These are phyloP conservation scores for Papilio glaucus DNA, from an alignment of 1,140 invertebrate genomes.

Conservation along the genomic window DNA sequence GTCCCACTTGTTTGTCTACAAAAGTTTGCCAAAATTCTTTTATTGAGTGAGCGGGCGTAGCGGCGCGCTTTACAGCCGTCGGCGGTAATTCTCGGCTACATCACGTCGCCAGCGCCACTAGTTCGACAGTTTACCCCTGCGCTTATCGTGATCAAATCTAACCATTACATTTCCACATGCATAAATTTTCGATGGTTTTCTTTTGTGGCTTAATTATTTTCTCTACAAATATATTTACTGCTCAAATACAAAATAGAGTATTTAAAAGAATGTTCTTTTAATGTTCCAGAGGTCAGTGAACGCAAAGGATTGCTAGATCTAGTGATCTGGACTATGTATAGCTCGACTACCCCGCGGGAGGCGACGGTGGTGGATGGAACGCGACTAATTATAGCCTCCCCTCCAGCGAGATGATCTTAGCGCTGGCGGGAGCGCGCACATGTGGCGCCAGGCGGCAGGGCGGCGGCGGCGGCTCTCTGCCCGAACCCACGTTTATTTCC, in stretches of 20 bases:
- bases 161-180: background rate
- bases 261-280: constrained; percentile 32
- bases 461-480: constrained; percentile 51
- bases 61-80: constrained; percentile 70
- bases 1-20: constrained; percentile 82
- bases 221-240: background rate
- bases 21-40: constrained; percentile 83
- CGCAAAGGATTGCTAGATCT: constrained; percentile 77
- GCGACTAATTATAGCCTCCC: constrained; percentile 81
- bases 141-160: constrained; percentile 40
- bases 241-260: background rate
- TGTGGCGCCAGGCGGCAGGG: constrained; percentile 64
- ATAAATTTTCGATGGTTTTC: constrained; percentile 2
- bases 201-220: background rate
- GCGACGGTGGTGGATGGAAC: constrained; percentile 81
- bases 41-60: constrained; percentile 79
- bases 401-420: constrained; percentile 72
- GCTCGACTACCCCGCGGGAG: constrained; percentile 79
- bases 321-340: constrained; percentile 79
- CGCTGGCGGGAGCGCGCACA: constrained; percentile 75
- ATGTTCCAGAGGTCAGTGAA: constrained; percentile 80
- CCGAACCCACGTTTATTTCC: constrained; percentile 77
- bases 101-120: constrained; percentile 50
- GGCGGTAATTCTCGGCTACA: constrained; percentile 64
- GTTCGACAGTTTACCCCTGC: constrained; percentile 50